Base-by-base conservation (phyloP, 2,888 invertebrate genomes). In the Cylloceria caligata region DNA sequence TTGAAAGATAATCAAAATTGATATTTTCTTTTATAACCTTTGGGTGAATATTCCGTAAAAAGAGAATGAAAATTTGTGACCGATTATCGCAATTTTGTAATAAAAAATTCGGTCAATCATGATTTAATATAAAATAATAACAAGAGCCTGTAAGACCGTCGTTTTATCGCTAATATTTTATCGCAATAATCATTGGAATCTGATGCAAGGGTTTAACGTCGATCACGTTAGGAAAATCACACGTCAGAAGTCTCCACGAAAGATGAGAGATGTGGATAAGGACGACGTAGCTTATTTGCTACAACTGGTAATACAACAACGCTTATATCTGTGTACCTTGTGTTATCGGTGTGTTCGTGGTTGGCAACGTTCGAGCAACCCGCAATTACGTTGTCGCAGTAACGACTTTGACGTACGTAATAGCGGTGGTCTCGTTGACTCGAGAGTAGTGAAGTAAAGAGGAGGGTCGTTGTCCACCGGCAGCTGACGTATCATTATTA, bases 321-420 rank as follows among this genome's bases (percentile, higher is more conserved):
- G 60, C 52, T 7, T 39, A 39, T 7, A 0, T 19, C 11, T 42
- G 13, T 64, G 72, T 62, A 71, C 34, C n/a, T 36, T 42, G 30
- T 69, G 68, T 71, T 80, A 71, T 81, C 76, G 76, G 62, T 82
- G 83, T 80, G 81, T 78, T 84, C 73, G 80, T 71, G 69, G 71
- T 75, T 77, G 65, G 72, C 45, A 84, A 83, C 83, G 82, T 74
- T 78, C 75, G 75, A 78, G 79, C 68, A 86, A 83, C 78, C 84
- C 45, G 74, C 84, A 87, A 88, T 88, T 87, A 87, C 82, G 81
- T 69, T 80, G 84, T 82, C 83, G 82, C 83, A 71, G 79, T 82
- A 84, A 85, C 77, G 75, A 83, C 80, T 84, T 67, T 49, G 60
- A 60, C 39, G 42, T 73, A 69, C 74, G 65, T 84, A 83, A 81